phyloP scores from a whole-genome alignment of 2,888 invertebrate species.

The Drosophila mimetica region DNA sequence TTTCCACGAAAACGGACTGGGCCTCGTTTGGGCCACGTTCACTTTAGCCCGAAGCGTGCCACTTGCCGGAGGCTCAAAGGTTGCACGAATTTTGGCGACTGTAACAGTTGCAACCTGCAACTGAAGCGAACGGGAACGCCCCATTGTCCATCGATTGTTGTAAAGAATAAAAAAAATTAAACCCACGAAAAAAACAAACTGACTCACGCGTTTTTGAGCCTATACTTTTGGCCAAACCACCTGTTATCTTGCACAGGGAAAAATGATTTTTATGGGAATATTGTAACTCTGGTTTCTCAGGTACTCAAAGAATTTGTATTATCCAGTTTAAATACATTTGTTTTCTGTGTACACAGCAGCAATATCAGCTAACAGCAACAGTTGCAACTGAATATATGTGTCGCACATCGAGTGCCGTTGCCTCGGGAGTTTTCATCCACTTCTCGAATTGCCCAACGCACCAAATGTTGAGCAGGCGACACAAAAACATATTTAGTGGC shows the following conservation, averaged over 20 bases:
- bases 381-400: slow-evolving; percentile 50
- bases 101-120: slow-evolving; percentile 42
- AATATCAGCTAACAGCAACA: slow-evolving; percentile 1
- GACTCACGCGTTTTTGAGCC: slow-evolving; percentile 46
- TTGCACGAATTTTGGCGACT: slow-evolving; percentile 55
- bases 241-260: slow-evolving; percentile 53
- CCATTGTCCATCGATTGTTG: slow-evolving; percentile 48
- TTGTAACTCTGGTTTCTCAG: no score
- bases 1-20: slow-evolving; percentile 25
- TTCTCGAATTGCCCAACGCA: slow-evolving; percentile 62
- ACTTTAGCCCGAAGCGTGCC: slow-evolving; percentile 59
- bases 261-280: background rate
- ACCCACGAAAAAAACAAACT: slow-evolving; percentile 17
- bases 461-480: slow-evolving; percentile 58
- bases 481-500: slow-evolving; percentile 47
- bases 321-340: background rate
- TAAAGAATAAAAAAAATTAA: slow-evolving; percentile 10
- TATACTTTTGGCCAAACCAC: slow-evolving; percentile 52
- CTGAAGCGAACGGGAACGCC: slow-evolving; percentile 56
- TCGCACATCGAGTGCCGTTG: slow-evolving; percentile 53
- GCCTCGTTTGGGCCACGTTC: slow-evolving; percentile 33
- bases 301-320: no score
- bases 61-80: slow-evolving; percentile 45
- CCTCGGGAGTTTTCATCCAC: slow-evolving; percentile 37
- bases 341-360: slow-evolving; percentile 3